Evolutionary conservation across 2,113 vertebrate genomes (phyloP).

Genomic region (Salvelinus fontinalis): DNA sequence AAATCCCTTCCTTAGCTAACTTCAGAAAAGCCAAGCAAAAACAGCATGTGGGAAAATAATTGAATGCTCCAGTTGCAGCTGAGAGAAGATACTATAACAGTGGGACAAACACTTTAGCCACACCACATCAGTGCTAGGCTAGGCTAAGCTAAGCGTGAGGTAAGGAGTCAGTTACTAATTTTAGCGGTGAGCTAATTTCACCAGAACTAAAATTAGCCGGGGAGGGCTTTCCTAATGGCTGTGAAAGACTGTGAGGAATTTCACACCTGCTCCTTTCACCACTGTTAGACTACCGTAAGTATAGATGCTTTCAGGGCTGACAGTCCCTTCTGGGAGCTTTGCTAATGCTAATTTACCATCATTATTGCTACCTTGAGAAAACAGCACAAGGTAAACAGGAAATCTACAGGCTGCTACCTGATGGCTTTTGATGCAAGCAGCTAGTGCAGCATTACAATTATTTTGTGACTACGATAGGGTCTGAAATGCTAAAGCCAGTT

Average conservation of each 20-base stretch:
- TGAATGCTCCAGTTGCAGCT: neutral
- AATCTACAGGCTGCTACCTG: neutral
- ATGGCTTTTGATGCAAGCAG: neutral
- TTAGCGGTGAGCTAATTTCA: neutral
- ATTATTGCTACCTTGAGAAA: neutral
- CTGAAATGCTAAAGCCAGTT: neutral
- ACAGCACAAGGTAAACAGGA: neutral
- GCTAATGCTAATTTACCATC: neutral
- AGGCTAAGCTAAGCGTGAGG: neutral
- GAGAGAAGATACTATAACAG: neutral
- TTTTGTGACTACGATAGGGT: neutral
- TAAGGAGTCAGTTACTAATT: neutral
- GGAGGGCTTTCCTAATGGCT: slow-evolving; percentile 12
- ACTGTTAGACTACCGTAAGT: neutral
- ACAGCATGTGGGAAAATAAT: slow-evolving; percentile 6
- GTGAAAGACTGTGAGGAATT: slow-evolving; percentile 14
- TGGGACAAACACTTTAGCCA: neutral
- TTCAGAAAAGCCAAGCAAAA: neutral
- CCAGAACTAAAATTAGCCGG: slow-evolving; percentile 6
- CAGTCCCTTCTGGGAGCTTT: neutral
- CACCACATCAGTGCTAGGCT: neutral
- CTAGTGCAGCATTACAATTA: neutral
- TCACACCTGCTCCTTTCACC: slow-evolving; percentile 18
- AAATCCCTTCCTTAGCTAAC: slow-evolving; percentile 3
- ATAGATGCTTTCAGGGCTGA: neutral